Evolutionary conservation across 2,113 vertebrate species (phyloP).

Genomic region (Murina feae): DNA sequence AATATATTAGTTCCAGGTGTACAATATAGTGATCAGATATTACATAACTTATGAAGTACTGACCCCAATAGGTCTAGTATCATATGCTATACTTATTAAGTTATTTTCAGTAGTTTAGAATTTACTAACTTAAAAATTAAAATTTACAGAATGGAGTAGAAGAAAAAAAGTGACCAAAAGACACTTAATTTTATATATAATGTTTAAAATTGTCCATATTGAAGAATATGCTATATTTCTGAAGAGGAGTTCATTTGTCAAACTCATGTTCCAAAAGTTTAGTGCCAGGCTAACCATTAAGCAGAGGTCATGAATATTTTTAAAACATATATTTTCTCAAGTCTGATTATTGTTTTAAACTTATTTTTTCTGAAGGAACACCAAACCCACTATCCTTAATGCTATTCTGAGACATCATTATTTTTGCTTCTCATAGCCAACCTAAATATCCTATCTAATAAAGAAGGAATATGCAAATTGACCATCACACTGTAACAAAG

Average conservation of each 20-base stretch:
- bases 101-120: conserved; percentile 24
- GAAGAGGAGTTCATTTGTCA: background rate
- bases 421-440: conserved; percentile 36
- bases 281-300: conserved; percentile 13
- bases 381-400: background rate
- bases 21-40: background rate
- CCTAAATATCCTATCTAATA: background rate
- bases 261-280: background rate
- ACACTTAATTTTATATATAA: background rate
- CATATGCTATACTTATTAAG: background rate
- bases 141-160: background rate
- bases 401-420: background rate
- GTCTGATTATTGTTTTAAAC: conserved; percentile 27
- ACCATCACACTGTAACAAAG: too few species aligned
- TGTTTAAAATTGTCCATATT: conserved; percentile 6
- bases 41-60: background rate
- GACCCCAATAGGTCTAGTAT: background rate
- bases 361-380: background rate
- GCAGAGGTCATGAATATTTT: background rate
- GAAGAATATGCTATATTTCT: background rate
- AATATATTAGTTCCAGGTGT: background rate
- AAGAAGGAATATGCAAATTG: too few species aligned
- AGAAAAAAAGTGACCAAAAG: conserved; percentile 21
- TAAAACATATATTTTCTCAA: conserved; percentile 4
- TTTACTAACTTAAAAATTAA: conserved; percentile 26